Conservation (phyloP, 2,113 vertebrate genomes). For the Gavia stellata region DNA sequence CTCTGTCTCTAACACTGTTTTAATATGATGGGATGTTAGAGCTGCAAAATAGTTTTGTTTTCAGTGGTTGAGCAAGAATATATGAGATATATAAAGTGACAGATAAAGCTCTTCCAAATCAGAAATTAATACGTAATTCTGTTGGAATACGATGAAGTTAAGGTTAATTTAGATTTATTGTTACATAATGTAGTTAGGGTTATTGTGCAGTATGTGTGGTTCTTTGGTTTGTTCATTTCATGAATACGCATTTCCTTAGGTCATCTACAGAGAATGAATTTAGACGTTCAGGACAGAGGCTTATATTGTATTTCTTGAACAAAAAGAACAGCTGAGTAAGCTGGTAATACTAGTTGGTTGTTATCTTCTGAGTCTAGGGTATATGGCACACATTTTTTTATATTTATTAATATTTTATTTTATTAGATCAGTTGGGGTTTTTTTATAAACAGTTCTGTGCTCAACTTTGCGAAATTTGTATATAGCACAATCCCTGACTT, state of each 20-base stretch:
- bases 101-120: background rate
- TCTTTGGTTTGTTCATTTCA: background rate
- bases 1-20: background rate
- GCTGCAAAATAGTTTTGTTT: background rate
- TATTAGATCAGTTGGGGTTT: fast-evolving
- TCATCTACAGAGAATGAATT: background rate
- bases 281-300: background rate
- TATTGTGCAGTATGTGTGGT: background rate
- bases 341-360: background rate
- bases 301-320: background rate
- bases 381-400: background rate
- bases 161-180: background rate
- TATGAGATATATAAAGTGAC: background rate
- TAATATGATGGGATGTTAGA: background rate
- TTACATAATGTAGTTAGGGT: background rate
- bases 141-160: background rate
- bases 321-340: background rate
- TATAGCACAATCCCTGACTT: background rate
- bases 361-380: background rate
- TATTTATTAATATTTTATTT: background rate
- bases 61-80: background rate
- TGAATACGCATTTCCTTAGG: background rate
- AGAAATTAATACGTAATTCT: background rate
- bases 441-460: background rate
- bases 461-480: background rate